These are phyloP conservation scores for Subacronicta megacephala DNA, from an alignment of 2,888 invertebrate genomes.

Conservation along the genomic window DNA sequence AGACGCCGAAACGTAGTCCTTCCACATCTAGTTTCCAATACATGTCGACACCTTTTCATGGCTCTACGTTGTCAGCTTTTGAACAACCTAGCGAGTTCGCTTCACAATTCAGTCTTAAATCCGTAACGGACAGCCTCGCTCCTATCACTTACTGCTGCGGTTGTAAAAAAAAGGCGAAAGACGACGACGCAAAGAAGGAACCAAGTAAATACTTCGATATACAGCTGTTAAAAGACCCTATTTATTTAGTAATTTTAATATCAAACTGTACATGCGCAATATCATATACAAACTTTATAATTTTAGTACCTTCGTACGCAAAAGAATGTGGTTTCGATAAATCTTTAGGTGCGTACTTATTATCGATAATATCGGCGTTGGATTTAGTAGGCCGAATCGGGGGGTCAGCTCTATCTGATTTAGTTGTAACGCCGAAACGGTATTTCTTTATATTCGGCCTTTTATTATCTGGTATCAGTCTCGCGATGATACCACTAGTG, in stretches of 20 bases:
- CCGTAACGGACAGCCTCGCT: slow-evolving; percentile 90
- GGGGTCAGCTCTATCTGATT: slow-evolving; percentile 95
- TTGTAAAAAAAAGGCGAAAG: slow-evolving; percentile 73
- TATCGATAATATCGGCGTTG: slow-evolving; percentile 94
- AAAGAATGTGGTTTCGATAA: slow-evolving; percentile 92
- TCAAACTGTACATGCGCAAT: slow-evolving; percentile 96
- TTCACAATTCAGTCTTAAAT: slow-evolving; percentile 93
- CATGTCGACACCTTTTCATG: slow-evolving; percentile 95
- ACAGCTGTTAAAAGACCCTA: slow-evolving; percentile 93
- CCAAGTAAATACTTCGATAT: slow-evolving; percentile 93
- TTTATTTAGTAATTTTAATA: slow-evolving; percentile 94
- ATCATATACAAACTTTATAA: slow-evolving; percentile 96
- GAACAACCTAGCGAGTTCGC: slow-evolving; percentile 94
- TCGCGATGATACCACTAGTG: slow-evolving; percentile 93
- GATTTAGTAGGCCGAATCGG: slow-evolving; percentile 96
- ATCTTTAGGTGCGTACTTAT: slow-evolving; percentile 91
- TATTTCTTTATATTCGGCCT: slow-evolving; percentile 95
- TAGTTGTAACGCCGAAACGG: slow-evolving; percentile 93
- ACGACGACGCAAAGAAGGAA: slow-evolving; percentile 76
- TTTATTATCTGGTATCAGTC: slow-evolving; percentile 93
- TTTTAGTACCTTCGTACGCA: slow-evolving; percentile 94
- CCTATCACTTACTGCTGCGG: slow-evolving; percentile 82
- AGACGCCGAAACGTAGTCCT: slow-evolving; percentile 91
- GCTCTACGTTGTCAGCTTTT: slow-evolving; percentile 94
- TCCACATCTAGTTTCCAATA: slow-evolving; percentile 96